phyloP scores from a whole-genome alignment of 2,797 vertebrate species.

The Acanthurus leucopareius region DNA sequence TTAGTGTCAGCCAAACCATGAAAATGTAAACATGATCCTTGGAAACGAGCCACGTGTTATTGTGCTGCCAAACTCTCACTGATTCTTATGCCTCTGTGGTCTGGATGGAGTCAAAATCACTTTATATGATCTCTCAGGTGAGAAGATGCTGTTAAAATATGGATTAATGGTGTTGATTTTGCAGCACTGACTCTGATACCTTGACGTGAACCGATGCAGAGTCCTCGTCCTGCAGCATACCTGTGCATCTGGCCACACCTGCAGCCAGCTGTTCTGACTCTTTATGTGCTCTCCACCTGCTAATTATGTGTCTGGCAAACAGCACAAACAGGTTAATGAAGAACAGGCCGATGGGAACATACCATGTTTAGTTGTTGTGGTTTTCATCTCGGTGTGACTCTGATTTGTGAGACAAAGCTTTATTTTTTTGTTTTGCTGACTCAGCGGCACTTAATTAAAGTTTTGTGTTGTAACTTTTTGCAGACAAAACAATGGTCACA shows the following conservation, averaged over 20 bases:
- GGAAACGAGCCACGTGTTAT: not conserved
- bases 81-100: not conserved
- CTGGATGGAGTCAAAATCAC: not conserved
- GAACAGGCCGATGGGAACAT: slow-evolving; percentile 11
- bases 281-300: slow-evolving; percentile 12
- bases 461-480: not conserved
- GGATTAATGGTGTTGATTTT: not conserved
- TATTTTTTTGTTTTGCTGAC: not conserved
- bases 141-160: not conserved
- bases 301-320: slow-evolving; percentile 37
- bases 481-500: too few relatives aligned
- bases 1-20: slow-evolving; percentile 18
- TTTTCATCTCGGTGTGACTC: not conserved
- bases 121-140: not conserved
- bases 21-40: slow-evolving; percentile 28
- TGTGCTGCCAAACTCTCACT: not conserved
- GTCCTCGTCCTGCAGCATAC: slow-evolving; percentile 15
- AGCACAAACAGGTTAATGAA: slow-evolving; percentile 1
- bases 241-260: slow-evolving; percentile 7
- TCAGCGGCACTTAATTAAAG: not conserved
- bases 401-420: not conserved
- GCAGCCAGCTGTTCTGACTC: not conserved
- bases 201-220: too few relatives aligned
- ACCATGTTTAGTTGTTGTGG: slow-evolving; percentile 1
- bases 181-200: not conserved